Conservation (phyloP, 2,113 vertebrate species). For the Ginglymostoma cirratum region DNA sequence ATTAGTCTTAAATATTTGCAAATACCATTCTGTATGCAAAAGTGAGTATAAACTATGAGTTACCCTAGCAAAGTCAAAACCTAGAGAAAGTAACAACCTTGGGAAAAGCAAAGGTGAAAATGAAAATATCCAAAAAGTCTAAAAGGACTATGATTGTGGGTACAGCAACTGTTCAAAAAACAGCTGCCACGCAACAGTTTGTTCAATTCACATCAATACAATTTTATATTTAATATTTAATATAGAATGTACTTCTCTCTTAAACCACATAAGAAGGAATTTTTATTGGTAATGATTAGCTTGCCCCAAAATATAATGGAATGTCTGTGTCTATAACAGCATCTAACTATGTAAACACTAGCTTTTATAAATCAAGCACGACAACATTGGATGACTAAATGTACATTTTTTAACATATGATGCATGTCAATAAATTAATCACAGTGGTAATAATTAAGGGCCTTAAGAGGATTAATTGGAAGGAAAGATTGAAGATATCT, state of each 20-base stretch:
- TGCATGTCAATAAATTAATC: background rate
- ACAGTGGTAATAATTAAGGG: background rate
- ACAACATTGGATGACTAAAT: background rate
- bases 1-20: background rate
- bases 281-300: background rate
- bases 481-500: constrained; percentile 17
- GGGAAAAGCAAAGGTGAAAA: background rate
- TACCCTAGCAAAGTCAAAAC: background rate
- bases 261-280: background rate
- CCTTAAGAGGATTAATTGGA: background rate
- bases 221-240: background rate
- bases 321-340: background rate
- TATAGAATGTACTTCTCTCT: background rate
- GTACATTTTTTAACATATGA: constrained; percentile 3
- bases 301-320: background rate
- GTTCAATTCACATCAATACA: background rate
- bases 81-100: background rate
- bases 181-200: background rate
- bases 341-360: background rate
- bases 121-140: background rate
- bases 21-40: background rate
- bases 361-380: background rate
- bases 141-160: background rate
- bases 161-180: background rate
- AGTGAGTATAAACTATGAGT: background rate